A percentile compares a stretch with the other conserved stretches of the same genome.
These are phyloP conservation scores for Drosophila pallidifrons DNA, from an alignment of 1,140 invertebrate genomes.

Conservation along the genomic window DNA sequence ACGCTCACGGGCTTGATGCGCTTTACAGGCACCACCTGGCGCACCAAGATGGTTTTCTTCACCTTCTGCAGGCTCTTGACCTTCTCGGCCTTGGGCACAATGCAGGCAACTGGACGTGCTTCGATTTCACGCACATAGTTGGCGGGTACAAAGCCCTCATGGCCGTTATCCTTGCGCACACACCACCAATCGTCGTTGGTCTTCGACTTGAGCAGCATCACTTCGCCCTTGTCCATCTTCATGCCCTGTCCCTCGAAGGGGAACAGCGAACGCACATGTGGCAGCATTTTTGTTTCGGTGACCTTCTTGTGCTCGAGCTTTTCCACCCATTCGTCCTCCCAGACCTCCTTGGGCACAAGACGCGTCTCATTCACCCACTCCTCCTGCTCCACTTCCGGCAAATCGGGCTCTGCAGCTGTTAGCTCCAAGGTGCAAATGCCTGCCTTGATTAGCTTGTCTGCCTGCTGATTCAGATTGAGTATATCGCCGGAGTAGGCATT, in stretches of 20 bases:
- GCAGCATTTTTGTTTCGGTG: slow-evolving; percentile 93
- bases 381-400: slow-evolving; percentile 89
- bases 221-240: slow-evolving; percentile 95
- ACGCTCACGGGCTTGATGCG: slow-evolving; percentile 87
- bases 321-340: slow-evolving; percentile 95
- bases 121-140: slow-evolving; percentile 98
- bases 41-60: slow-evolving; percentile 95
- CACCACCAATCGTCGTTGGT: slow-evolving; percentile 99
- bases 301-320: slow-evolving; percentile 93
- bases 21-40: slow-evolving; percentile 92
- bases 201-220: slow-evolving; percentile 96
- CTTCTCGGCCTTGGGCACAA: slow-evolving; percentile 93
- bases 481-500: slow-evolving; percentile 96
- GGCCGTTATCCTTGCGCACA: slow-evolving; percentile 95
- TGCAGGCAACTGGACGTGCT: slow-evolving; percentile 91
- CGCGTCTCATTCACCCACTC: slow-evolving; percentile 92
- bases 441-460: slow-evolving; percentile 91
- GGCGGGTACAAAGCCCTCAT: slow-evolving; percentile 98
- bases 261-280: slow-evolving; percentile 93
- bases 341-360: slow-evolving; percentile 94
- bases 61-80: slow-evolving; percentile 93
- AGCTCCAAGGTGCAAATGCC: slow-evolving; percentile 92
- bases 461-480: slow-evolving; percentile 93
- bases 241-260: slow-evolving; percentile 97
- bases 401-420: slow-evolving; percentile 89